Conservation (phyloP, 2,888 invertebrate genomes). For the Cerastis rubricosa region DNA sequence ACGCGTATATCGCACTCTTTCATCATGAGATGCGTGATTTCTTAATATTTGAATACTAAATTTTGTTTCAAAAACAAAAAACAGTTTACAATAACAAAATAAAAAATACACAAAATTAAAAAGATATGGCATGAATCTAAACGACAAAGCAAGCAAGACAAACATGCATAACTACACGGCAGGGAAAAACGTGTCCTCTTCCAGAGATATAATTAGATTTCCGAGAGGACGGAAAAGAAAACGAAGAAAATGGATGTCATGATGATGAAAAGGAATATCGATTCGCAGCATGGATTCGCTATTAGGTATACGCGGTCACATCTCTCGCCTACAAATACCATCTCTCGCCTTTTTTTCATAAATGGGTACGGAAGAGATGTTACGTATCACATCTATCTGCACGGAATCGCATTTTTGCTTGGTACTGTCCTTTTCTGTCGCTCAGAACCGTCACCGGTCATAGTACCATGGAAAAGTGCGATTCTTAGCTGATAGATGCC, state of each 20-base stretch:
- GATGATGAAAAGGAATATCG: constrained; percentile 11
- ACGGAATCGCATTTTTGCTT: neutral
- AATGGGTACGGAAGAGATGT: neutral
- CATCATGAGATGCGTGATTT: too few relatives aligned
- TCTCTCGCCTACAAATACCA: neutral
- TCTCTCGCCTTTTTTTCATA: neutral
- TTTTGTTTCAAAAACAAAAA: neutral
- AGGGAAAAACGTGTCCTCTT: neutral
- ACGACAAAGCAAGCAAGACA: neutral
- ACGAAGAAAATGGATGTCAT: neutral
- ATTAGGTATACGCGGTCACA: neutral
- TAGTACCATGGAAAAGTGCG: neutral
- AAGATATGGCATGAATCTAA: neutral
- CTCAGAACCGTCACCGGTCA: neutral
- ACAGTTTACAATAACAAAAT: neutral
- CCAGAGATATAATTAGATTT: constrained; percentile 11
- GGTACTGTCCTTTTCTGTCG: neutral
- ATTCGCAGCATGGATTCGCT: constrained; percentile 35
- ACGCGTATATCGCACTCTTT: neutral
- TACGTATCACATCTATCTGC: neutral
- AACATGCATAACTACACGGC: neutral
- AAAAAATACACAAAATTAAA: neutral
- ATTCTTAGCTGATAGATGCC: neutral
- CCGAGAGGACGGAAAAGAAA: neutral
- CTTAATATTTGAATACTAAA: neutral